Conservation (phyloP, 2,888 invertebrate genomes). For the Brassicogethes aeneus region DNA sequence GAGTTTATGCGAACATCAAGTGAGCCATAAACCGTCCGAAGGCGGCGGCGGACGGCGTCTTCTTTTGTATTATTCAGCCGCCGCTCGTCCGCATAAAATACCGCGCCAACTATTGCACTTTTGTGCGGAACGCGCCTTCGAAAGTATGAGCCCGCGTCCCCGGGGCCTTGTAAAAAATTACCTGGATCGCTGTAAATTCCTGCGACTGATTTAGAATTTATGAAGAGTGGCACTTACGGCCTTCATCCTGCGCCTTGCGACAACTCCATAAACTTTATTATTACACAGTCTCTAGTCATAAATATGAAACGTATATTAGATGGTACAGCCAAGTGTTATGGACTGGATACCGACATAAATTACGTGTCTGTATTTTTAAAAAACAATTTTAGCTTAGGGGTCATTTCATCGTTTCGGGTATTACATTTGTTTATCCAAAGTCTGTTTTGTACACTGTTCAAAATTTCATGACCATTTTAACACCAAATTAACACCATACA, state of each 20-base stretch:
- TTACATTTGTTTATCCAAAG: too few relatives aligned
- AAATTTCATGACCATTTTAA: too few relatives aligned
- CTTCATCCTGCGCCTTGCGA: not conserved
- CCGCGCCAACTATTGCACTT: not conserved
- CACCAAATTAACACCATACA: too few relatives aligned
- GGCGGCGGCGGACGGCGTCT: not conserved
- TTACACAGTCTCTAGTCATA: not conserved
- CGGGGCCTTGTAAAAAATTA: not conserved
- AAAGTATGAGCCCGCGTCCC: not conserved
- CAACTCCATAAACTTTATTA: not conserved
- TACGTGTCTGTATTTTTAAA: too few relatives aligned
- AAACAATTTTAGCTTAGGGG: too few relatives aligned
- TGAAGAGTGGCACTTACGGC: not conserved
- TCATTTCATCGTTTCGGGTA: too few relatives aligned
- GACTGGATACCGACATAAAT: too few relatives aligned
- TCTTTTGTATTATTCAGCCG: not conserved
- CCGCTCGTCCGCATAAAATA: not conserved
- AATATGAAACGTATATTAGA: too few relatives aligned
- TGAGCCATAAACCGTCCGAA: not conserved
- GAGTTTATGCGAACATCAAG: not conserved
- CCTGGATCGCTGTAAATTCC: not conserved
- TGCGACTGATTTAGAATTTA: not conserved
- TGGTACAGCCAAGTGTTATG: too few relatives aligned
- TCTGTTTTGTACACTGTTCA: too few relatives aligned
- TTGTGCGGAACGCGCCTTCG: not conserved